Evolutionary conservation across 1,140 invertebrate genomes (phyloP).

Genomic region (Leptonema lineaticorne): DNA sequence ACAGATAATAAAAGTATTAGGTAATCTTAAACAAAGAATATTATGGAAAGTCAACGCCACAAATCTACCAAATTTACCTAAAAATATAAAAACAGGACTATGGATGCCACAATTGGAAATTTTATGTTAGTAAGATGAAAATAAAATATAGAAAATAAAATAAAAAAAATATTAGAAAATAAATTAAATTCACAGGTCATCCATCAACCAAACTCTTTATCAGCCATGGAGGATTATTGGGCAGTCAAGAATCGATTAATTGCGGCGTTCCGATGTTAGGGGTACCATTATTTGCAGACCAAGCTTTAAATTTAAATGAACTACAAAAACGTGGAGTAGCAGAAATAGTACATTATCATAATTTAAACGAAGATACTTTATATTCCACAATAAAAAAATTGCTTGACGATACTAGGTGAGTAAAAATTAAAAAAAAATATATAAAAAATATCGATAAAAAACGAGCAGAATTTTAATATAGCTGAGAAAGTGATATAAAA

Average conservation of each 20-base stretch:
- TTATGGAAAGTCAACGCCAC: slow-evolving; percentile 61
- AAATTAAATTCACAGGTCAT: slow-evolving; percentile 49
- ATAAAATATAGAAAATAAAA: not conserved
- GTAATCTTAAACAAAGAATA: slow-evolving; percentile 55
- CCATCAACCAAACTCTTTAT: slow-evolving; percentile 57
- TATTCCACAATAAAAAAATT: slow-evolving; percentile 47
- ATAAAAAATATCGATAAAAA: not conserved
- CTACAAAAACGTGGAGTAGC: slow-evolving; percentile 51
- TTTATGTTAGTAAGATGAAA: slow-evolving; percentile 55
- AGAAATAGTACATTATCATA: slow-evolving; percentile 45
- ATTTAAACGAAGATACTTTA: slow-evolving; percentile 47
- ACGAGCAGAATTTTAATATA: not conserved
- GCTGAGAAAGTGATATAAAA: not conserved
- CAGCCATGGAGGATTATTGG: slow-evolving; percentile 62
- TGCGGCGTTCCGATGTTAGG: slow-evolving; percentile 57
- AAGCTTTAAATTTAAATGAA: slow-evolving; percentile 54
- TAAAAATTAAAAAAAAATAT: not conserved
- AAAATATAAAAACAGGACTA: slow-evolving; percentile 63
- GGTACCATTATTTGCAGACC: slow-evolving; percentile 66
- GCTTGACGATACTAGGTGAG: slow-evolving; percentile 50
- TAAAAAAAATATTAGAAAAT: not conserved
- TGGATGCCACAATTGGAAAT: slow-evolving; percentile 69
- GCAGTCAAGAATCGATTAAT: slow-evolving; percentile 59
- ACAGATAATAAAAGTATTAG: slow-evolving; percentile 55
- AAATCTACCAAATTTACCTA: slow-evolving; percentile 57